Evolutionary conservation across 2,113 vertebrate genomes (phyloP), one percentile per base, ranked within the genome.

Genomic region (Toxostoma redivivum): DNA sequence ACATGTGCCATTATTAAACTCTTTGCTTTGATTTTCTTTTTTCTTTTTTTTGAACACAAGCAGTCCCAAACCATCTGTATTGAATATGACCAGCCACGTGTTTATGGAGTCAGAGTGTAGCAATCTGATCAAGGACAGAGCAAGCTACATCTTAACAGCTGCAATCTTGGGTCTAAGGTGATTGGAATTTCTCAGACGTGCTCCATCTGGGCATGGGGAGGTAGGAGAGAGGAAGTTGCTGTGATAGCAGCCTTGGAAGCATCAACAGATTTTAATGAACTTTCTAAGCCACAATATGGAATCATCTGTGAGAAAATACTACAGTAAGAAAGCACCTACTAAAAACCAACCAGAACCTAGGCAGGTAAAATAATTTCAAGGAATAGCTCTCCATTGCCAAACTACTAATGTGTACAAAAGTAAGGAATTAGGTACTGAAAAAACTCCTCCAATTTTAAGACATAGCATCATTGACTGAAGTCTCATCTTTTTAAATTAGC

Each of bases 61-160:
- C 57, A 79, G n/a, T 87, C 94, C 37, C 53, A 86, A 90, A 65
- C 48, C 90, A 95, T 86, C 83, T 94, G 92, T 72, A 71, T 14
- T 89, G 86, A 96, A 86, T 88, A 81, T 54, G 85, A 93, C 44
- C 79, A 65, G 69, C 48, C 51, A 80, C 3, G 5, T 94, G 74
- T 88, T 94, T 81, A 86, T 70, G 47, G 90, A 93, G 88, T 78
- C 86, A 81, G 40, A 86, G 50, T 45, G 50, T 2, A 64, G 76
- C 76, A 78, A 90, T 84, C 40, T 69, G 80, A 94, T 47, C 81
- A 64, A 0, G 5, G 72, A 94, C 77, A 62, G 86, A 94, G 66
- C n/a, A 70, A 89, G 48, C 69, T 74, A 25, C 67, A 17, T 88
- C 85, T 91, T 66, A 96, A 91, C 77, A 95, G 83, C 88, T 93